phyloP scores from a whole-genome alignment of 2,113 vertebrate species.

The Budorcas taxicolor region DNA sequence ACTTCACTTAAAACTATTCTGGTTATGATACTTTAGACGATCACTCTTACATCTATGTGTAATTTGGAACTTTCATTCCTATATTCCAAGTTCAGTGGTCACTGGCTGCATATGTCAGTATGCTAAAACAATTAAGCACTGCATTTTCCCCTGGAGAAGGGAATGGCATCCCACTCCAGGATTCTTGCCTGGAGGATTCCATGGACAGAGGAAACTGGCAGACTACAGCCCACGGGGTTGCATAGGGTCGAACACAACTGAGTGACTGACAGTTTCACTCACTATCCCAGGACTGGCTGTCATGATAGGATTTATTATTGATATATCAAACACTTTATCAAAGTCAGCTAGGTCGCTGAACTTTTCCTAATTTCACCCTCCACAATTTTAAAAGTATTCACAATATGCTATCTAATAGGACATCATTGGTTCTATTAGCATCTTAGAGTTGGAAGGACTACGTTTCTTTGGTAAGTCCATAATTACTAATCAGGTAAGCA shows the following conservation, averaged over 20 bases:
- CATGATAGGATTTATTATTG: background rate
- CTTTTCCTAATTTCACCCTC: background rate
- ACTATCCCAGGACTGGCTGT: background rate
- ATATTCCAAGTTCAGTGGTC: background rate
- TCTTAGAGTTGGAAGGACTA: background rate
- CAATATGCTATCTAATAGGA: background rate
- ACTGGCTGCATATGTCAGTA: background rate
- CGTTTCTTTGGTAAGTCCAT: background rate
- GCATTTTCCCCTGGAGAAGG: background rate
- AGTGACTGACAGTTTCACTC: background rate
- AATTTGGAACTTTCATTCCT: background rate
- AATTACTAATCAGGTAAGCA: background rate
- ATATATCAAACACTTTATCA: background rate
- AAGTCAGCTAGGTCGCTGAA: background rate
- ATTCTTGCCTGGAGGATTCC: background rate
- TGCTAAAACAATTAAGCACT: background rate
- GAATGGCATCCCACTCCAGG: background rate
- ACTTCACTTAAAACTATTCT: background rate
- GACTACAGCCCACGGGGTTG: background rate
- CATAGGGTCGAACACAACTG: background rate
- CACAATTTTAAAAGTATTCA: background rate
- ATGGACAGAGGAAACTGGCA: background rate
- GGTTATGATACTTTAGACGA: too few species aligned
- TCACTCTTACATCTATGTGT: background rate
- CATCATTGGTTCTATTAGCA: background rate